Conservation (phyloP, 1,140 invertebrate genomes). For the Drosophila sturtevanti region DNA sequence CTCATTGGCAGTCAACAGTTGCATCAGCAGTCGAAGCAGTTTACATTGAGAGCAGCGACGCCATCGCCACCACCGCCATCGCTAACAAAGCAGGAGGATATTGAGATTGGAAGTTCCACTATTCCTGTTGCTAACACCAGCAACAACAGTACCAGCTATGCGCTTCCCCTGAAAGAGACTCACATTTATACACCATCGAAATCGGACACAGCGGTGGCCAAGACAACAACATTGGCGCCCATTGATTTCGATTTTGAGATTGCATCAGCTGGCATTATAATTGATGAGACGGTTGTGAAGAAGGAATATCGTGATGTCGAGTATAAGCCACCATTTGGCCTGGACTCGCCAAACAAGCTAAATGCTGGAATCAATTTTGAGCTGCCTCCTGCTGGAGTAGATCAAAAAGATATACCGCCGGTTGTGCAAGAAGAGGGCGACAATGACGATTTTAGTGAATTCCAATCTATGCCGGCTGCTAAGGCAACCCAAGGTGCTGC, state of each 20-base stretch:
- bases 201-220: conserved; percentile 66
- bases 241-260: conserved; percentile 82
- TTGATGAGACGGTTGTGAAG: conserved; percentile 81
- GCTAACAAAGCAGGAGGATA: conserved; percentile 35
- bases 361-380: conserved; percentile 34
- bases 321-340: conserved; percentile 68
- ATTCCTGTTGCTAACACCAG: conserved; percentile 21
- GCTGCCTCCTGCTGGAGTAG: conserved; percentile 23
- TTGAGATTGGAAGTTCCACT: neutral
- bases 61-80: conserved; percentile 3
- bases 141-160: conserved; percentile 46
- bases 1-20: conserved; percentile 61
- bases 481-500: neutral
- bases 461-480: conserved; percentile 69
- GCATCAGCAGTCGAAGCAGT: conserved; percentile 49
- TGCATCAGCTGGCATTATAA: conserved; percentile 79
- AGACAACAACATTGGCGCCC: conserved; percentile 66
- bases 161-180: conserved; percentile 79
- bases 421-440: conserved; percentile 2
- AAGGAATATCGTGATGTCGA: conserved; percentile 82
- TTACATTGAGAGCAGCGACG: conserved; percentile 56
- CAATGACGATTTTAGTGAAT: conserved; percentile 79
- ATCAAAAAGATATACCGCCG: neutral
- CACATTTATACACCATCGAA: conserved; percentile 82
- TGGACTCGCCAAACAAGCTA: conserved; percentile 55